A percentile compares a stretch with the other conserved stretches of the same genome.
phyloP scores from a whole-genome alignment of 2,113 vertebrate species.

The Ramphastos sulfuratus region DNA sequence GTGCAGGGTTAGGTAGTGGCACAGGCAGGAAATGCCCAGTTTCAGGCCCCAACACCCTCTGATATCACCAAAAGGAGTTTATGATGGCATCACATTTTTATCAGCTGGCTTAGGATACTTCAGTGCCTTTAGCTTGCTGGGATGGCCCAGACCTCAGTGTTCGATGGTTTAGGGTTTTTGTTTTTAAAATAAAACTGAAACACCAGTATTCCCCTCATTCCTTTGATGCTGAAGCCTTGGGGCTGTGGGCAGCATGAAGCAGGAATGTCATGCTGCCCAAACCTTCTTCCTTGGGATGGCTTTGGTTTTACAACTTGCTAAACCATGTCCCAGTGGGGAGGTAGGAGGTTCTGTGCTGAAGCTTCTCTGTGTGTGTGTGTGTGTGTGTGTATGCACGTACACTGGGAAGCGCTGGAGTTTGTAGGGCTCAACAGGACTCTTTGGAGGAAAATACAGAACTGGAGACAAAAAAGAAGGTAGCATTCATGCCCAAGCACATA shows the following conservation, averaged over 20 bases:
- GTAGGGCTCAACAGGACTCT: neutral
- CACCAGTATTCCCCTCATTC: neutral
- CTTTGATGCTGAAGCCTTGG: neutral
- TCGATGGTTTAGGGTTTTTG: neutral
- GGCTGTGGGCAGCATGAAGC: fast-evolving
- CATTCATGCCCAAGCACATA: slow-evolving; percentile 32
- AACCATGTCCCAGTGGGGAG: neutral
- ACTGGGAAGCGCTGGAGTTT: neutral
- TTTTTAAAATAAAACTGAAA: neutral
- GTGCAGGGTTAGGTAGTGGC: neutral
- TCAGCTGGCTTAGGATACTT: neutral
- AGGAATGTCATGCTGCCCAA: neutral
- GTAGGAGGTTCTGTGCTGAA: neutral
- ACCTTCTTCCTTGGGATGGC: neutral
- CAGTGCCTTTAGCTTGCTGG: neutral
- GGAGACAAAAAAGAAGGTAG: slow-evolving; percentile 55
- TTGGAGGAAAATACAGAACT: neutral
- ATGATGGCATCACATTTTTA: neutral
- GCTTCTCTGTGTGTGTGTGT: neutral
- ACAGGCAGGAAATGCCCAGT: neutral
- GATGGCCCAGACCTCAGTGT: neutral
- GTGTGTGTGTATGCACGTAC: neutral
- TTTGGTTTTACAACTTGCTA: slow-evolving; percentile 27
- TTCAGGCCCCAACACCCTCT: neutral
- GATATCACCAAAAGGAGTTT: neutral